These are phyloP conservation scores for Spodoptera litura DNA, from an alignment of 1,140 invertebrate species.

Conservation along the genomic window DNA sequence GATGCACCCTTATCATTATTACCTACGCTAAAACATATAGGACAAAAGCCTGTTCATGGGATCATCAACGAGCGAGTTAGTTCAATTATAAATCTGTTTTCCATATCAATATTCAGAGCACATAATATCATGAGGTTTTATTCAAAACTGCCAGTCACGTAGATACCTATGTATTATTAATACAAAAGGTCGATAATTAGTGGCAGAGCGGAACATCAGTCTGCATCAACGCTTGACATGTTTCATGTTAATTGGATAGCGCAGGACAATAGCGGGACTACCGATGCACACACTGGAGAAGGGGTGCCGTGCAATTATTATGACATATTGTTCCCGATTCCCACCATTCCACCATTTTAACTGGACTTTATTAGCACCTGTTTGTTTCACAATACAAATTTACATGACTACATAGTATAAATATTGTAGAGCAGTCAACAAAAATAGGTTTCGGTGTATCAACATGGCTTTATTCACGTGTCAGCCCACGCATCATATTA, in stretches of 20 bases:
- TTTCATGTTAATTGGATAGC: slow-evolving; percentile 82
- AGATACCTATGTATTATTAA: slow-evolving; percentile 42
- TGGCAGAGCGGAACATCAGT: slow-evolving; percentile 73
- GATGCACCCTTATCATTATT: too few species aligned
- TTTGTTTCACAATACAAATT: background rate
- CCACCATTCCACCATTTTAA: slow-evolving; percentile 50
- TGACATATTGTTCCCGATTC: slow-evolving; percentile 79
- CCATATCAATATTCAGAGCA: slow-evolving; percentile 4
- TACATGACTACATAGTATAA: background rate
- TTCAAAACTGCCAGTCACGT: slow-evolving; percentile 21
- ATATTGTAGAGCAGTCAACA: background rate
- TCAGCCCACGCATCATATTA: background rate
- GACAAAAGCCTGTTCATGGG: too few species aligned
- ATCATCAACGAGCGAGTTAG: too few species aligned
- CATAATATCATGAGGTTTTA: slow-evolving; percentile 2
- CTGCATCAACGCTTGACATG: slow-evolving; percentile 79
- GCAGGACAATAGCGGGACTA: slow-evolving; percentile 72
- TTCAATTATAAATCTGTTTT: background rate
- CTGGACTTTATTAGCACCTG: slow-evolving; percentile 38
- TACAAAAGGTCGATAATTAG: slow-evolving; percentile 75
- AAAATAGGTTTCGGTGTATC: slow-evolving; percentile 6
- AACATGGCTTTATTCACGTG: background rate
- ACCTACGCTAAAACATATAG: background rate
- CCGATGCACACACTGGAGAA: slow-evolving; percentile 61
- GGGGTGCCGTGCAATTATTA: slow-evolving; percentile 71